Conservation (phyloP, 2,113 vertebrate species). For the Poecilia latipinna region DNA sequence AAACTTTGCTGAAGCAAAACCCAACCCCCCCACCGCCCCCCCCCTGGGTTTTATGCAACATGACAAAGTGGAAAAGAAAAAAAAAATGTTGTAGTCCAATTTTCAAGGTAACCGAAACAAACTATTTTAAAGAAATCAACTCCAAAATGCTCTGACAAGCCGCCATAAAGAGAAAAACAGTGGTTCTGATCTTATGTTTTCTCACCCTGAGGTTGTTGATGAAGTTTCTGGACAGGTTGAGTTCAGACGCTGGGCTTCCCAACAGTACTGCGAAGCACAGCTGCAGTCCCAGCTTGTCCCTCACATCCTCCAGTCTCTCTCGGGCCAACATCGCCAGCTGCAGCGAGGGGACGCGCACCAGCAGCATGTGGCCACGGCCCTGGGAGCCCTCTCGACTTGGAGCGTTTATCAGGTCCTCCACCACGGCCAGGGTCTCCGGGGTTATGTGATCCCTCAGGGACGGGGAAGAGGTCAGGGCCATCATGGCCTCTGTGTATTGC, state of each 20-base stretch:
- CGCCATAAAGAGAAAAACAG: no score
- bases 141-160: no score
- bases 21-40: no score
- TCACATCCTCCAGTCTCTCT: slow-evolving; percentile 92
- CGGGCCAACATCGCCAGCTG: slow-evolving; percentile 96
- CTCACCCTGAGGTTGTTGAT: slow-evolving; percentile 88
- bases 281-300: slow-evolving; percentile 93
- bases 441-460: slow-evolving; percentile 94
- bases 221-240: slow-evolving; percentile 86
- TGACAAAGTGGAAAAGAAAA: no score
- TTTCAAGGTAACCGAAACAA: no score
- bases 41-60: no score
- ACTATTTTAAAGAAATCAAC: no score
- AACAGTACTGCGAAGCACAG: slow-evolving; percentile 94
- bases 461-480: slow-evolving; percentile 91
- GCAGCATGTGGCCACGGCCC: slow-evolving; percentile 93
- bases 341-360: slow-evolving; percentile 93
- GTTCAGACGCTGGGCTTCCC: slow-evolving; percentile 88
- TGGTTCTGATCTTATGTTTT: background rate
- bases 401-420: slow-evolving; percentile 93
- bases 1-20: no score
- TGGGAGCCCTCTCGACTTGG: slow-evolving; percentile 83
- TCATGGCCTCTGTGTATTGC: slow-evolving; percentile 97
- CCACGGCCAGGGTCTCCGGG: slow-evolving; percentile 92
- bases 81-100: no score